Conservation (phyloP, 1,140 invertebrate genomes). For the Lethocerus indicus region DNA sequence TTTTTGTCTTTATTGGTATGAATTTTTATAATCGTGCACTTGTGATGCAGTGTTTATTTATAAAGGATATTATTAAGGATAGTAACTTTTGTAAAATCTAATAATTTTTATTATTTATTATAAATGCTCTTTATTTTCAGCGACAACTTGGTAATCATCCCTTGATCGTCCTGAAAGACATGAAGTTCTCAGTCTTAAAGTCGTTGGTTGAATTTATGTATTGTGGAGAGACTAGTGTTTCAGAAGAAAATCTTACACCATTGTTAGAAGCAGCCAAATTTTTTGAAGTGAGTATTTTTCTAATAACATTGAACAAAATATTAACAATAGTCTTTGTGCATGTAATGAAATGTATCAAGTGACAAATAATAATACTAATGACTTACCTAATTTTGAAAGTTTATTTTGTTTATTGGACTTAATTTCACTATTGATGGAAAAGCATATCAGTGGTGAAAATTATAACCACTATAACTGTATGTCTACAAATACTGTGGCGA, state of each 20-base stretch:
- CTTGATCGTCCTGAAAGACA: constrained; percentile 33
- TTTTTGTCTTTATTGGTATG: too few species aligned
- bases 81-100: too few species aligned
- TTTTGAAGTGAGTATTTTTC: constrained; percentile 28
- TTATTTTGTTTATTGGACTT: too few species aligned
- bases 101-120: too few species aligned
- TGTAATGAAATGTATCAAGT: not conserved
- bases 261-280: constrained; percentile 31
- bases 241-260: constrained; percentile 30
- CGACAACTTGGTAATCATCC: constrained; percentile 34
- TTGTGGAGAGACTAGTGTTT: constrained; percentile 35
- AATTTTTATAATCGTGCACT: too few species aligned
- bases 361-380: too few species aligned
- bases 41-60: too few species aligned
- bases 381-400: not conserved
- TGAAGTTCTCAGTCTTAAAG: constrained; percentile 35
- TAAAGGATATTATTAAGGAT: too few species aligned
- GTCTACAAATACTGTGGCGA: not conserved
- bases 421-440: too few species aligned
- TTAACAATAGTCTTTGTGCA: not conserved
- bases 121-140: constrained; percentile 25
- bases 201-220: constrained; percentile 40
- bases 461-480: not conserved
- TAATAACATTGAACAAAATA: not conserved
- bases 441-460: not conserved